A percentile compares a stretch with the other conserved stretches of the same genome.
phyloP scores from a whole-genome alignment of 2,888 invertebrate species.

The Ryuthela nishihirai region DNA sequence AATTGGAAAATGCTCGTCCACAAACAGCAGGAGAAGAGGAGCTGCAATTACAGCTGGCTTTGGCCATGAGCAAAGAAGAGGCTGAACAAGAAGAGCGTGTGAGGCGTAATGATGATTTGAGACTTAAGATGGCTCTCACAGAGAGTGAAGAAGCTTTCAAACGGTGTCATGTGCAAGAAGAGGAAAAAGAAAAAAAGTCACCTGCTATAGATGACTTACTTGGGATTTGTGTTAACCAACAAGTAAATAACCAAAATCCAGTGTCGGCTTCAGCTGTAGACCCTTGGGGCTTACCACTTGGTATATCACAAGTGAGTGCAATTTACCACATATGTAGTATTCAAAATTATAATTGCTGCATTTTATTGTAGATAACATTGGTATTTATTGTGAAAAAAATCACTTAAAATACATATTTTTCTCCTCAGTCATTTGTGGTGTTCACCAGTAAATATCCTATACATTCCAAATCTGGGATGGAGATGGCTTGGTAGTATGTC shows the following conservation, averaged over 20 bases:
- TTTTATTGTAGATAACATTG: too few relatives aligned
- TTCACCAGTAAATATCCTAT: too few relatives aligned
- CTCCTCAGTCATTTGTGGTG: too few relatives aligned
- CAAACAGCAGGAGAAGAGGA: constrained; percentile 98
- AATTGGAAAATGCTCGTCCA: constrained; percentile 89
- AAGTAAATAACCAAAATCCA: constrained; percentile 4
- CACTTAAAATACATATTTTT: too few relatives aligned
- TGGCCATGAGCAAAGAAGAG: constrained; percentile 98
- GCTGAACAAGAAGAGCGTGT: constrained; percentile 94
- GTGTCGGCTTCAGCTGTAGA: constrained; percentile 23
- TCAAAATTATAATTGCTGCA: too few relatives aligned
- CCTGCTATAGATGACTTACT: constrained; percentile 44
- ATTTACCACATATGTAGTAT: too few relatives aligned
- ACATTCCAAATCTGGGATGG: too few relatives aligned
- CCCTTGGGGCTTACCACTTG: constrained; percentile 60
- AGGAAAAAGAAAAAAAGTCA: constrained; percentile 7
- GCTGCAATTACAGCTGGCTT: constrained; percentile 91
- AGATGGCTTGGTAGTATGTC: too few relatives aligned
- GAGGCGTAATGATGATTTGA: constrained; percentile 79
- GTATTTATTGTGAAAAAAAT: too few relatives aligned
- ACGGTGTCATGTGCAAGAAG: background rate
- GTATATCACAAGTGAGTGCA: constrained; percentile 7
- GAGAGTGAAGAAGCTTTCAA: constrained; percentile 79
- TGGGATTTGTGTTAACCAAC: constrained; percentile 26
- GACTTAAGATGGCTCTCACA: constrained; percentile 84